Evolutionary conservation across 2,113 vertebrate genomes (phyloP).

Genomic region (Pelecanoides urinatrix): DNA sequence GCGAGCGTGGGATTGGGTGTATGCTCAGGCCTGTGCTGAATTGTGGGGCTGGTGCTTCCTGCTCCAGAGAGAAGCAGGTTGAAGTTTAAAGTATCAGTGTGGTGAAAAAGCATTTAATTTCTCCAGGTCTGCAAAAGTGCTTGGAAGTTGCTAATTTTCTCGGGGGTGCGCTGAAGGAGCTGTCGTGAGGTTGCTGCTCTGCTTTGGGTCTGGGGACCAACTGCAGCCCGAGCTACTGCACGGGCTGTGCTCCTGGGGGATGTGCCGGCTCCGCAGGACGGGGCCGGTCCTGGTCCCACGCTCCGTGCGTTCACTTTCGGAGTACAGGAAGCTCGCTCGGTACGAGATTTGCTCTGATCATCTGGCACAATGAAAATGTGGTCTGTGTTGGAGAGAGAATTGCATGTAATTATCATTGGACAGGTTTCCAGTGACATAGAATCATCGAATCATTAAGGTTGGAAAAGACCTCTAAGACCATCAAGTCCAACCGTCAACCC

Average conservation of each 20-base stretch:
- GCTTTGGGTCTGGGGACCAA: neutral
- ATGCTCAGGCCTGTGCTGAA: neutral
- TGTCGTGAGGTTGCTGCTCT: neutral
- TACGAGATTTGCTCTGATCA: neutral
- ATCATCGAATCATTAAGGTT: no score
- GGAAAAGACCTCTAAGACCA: no score
- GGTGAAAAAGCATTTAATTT: neutral
- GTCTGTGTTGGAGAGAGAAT: neutral
- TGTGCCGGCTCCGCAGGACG: rapidly evolving
- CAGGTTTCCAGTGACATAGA: neutral
- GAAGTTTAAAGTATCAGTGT: neutral
- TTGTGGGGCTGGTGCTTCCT: neutral
- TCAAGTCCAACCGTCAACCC: no score
- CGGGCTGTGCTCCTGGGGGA: neutral
- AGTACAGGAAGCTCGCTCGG: neutral
- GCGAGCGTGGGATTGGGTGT: neutral
- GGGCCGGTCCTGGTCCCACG: neutral
- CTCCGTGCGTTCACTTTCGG: neutral
- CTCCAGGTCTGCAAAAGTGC: neutral
- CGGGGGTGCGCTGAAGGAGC: neutral
- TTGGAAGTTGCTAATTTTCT: neutral
- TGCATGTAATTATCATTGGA: no score
- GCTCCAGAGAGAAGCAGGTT: neutral
- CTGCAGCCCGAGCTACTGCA: neutral
- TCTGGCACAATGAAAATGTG: neutral